A percentile compares a stretch with the other conserved stretches of the same genome.
Evolutionary conservation across 1,140 invertebrate species (phyloP).

Genomic region (Pinna nobilis): DNA sequence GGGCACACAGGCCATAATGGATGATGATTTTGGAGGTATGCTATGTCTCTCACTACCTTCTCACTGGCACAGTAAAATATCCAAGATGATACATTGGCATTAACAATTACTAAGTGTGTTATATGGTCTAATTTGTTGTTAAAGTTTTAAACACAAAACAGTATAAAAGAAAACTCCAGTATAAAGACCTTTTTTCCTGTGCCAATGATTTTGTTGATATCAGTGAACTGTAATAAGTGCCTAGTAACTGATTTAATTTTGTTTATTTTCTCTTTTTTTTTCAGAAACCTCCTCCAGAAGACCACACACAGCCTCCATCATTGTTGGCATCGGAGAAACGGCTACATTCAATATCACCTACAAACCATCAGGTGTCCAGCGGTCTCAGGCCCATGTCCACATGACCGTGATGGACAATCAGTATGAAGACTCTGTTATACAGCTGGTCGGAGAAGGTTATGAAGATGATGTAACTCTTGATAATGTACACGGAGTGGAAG

Average conservation of each 20-base stretch:
- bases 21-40: constrained; percentile 43
- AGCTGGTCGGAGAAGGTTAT: constrained; percentile 74
- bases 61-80: too few relatives aligned
- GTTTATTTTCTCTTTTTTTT: constrained; percentile 29
- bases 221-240: too few relatives aligned
- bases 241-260: too few relatives aligned
- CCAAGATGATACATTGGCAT: too few relatives aligned
- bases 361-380: constrained; percentile 59
- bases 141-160: too few relatives aligned
- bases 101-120: too few relatives aligned
- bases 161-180: too few relatives aligned
- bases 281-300: constrained; percentile 57
- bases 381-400: constrained; percentile 69
- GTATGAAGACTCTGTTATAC: constrained; percentile 74
- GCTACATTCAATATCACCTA: constrained; percentile 69
- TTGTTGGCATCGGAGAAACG: constrained; percentile 65
- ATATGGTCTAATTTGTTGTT: too few relatives aligned
- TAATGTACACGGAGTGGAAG: constrained; percentile 65
- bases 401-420: constrained; percentile 73
- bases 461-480: constrained; percentile 74
- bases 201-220: too few relatives aligned
- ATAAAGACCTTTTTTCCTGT: too few relatives aligned
- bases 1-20: constrained; percentile 62
- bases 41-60: too few relatives aligned
- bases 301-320: constrained; percentile 71